Conservation (phyloP, 2,888 invertebrate species). For the Smittia aterrima region DNA sequence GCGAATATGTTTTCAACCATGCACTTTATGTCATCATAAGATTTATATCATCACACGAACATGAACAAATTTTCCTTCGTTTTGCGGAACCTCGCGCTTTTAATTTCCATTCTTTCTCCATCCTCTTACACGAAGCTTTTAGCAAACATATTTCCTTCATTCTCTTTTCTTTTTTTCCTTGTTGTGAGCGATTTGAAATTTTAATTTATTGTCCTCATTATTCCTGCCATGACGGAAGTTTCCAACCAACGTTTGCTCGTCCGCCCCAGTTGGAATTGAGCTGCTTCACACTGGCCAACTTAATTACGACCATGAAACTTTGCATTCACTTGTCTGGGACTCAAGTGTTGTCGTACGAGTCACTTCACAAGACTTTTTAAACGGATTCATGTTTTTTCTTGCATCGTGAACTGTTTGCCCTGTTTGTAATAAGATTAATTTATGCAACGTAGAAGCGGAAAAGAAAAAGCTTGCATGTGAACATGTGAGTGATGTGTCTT, state of each 20-base stretch:
- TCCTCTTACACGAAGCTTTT: slow-evolving; percentile 10
- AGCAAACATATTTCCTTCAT: background rate
- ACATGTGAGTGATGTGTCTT: slow-evolving; percentile 38
- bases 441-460: slow-evolving; percentile 38
- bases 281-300: background rate
- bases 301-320: background rate
- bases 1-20: slow-evolving; percentile 36
- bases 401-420: background rate
- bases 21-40: slow-evolving; percentile 41
- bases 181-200: slow-evolving; percentile 28
- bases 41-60: slow-evolving; percentile 34
- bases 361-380: background rate
- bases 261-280: background rate
- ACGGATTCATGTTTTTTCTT: slow-evolving; percentile 25
- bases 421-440: slow-evolving; percentile 39
- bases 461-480: slow-evolving; percentile 39
- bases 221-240: background rate
- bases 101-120: slow-evolving; percentile 2
- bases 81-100: background rate
- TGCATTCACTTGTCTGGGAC: background rate
- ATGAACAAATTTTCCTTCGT: slow-evolving; percentile 20
- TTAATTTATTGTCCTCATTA: slow-evolving; percentile 36
- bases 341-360: background rate
- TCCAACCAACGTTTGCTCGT: background rate
- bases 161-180: background rate